phyloP scores from a whole-genome alignment of 2,797 vertebrate species.

The Momotus momota region DNA sequence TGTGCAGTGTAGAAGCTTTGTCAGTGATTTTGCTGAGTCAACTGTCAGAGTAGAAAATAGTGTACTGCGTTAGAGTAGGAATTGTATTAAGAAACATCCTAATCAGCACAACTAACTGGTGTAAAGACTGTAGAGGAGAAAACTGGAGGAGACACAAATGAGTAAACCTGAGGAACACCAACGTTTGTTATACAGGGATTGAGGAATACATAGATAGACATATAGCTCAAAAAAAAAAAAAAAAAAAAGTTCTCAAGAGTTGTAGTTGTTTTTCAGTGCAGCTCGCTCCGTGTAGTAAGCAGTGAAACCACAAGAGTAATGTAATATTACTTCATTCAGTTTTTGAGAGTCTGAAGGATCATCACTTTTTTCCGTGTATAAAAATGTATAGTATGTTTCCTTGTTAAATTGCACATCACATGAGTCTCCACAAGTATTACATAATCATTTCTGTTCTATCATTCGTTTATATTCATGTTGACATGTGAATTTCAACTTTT shows the following conservation, averaged over 20 bases:
- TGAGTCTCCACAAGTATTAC: neutral
- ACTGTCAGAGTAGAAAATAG: neutral
- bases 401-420: constrained; percentile 65
- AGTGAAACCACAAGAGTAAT: neutral
- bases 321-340: constrained; percentile 20
- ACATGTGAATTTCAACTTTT: neutral
- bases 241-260: neutral
- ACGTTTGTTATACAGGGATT: neutral
- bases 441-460: neutral
- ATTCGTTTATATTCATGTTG: neutral
- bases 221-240: neutral
- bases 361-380: neutral
- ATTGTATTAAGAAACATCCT: neutral
- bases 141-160: neutral
- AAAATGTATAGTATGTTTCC: neutral
- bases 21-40: neutral
- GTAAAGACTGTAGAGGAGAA: neutral
- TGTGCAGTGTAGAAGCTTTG: neutral
- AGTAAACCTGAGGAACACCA: neutral
- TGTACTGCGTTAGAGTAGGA: neutral
- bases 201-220: neutral
- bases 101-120: neutral
- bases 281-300: neutral
- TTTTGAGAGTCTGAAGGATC: neutral
- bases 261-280: neutral